Conservation (phyloP, 1,140 invertebrate genomes). For the Drosophila jambulina region DNA sequence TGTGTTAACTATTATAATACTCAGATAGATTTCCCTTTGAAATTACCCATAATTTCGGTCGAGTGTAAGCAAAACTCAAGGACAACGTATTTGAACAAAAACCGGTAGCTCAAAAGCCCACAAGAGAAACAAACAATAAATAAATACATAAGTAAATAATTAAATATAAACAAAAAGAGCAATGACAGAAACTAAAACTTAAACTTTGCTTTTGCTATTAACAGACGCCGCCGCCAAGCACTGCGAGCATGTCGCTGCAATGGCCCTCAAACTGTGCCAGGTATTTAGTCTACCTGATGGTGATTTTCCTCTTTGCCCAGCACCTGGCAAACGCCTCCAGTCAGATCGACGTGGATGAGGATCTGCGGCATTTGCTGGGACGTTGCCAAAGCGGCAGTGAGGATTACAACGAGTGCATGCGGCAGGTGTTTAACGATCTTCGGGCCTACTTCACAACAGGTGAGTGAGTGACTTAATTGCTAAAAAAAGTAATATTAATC, state of each 20-base stretch:
- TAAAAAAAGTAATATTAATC: background rate
- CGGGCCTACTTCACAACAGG: constrained; percentile 90
- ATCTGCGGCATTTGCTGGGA: constrained; percentile 85
- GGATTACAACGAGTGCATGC: constrained; percentile 90
- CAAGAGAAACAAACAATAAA: constrained; percentile 1
- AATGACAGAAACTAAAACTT: constrained; percentile 15
- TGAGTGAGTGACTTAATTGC: constrained; percentile 65
- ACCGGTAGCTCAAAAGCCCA: constrained; percentile 14
- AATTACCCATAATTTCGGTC: background rate
- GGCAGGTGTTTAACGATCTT: constrained; percentile 90
- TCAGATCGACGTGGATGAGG: constrained; percentile 71
- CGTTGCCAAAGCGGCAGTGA: constrained; percentile 88
- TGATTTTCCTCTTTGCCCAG: constrained; percentile 9
- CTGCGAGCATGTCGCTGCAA: constrained; percentile 49
- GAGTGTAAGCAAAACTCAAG: constrained; percentile 15
- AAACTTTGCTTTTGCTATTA: constrained; percentile 43
- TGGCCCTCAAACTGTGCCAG: constrained; percentile 53
- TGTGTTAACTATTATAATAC: background rate
- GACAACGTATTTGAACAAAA: constrained; percentile 19
- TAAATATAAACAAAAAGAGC: constrained; percentile 25
- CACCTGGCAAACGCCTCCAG: constrained; percentile 38
- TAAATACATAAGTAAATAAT: constrained; percentile 3
- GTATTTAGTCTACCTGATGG: constrained; percentile 6
- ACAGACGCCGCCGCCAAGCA: constrained; percentile 14
- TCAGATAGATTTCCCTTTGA: background rate